Base-by-base conservation (phyloP, 2,113 vertebrate species). In the Sylvilagus bachmani region DNA sequence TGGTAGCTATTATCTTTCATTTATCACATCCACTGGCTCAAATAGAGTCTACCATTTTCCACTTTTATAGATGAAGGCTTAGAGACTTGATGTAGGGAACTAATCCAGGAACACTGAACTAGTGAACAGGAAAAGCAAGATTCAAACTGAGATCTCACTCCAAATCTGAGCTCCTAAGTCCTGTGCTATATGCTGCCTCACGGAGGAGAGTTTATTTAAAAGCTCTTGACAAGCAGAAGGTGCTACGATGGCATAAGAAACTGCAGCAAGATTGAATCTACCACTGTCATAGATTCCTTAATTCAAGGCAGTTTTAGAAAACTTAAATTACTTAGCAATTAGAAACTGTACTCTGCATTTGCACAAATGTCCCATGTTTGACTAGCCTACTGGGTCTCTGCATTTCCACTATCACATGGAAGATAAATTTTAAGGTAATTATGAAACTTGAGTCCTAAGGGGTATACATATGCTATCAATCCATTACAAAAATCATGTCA, bases 401-500 rank as follows among this genome's bases (percentile, higher is more conserved):
- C 29, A 49, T 55, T 89, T 86, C 29, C 29, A 66, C 9, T 21
- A 55, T 82, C 90, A 66, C 11, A 5, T 66, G n/a, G 14, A 62
- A 6, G 19, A 49, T 66, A 36, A 36, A 86, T 86, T 87, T 25
- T 2, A 74, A 61, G 19, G 33, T 2, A 24, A 10, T 27, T 44
- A 78, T 51, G 31, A 86, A 93, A 95, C 16, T 31, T 71, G 22
- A 90, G 49, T 67, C 22, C 29, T 71, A 44, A 64, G 25, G 75
- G 82, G 17, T 66, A 87, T 33, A 51, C 8, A 33, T 7, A 31
- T 25, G 16, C 24, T 61, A 66, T 58, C 64, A 66, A 67, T 16
- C 66, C 44, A 77, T 90, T 83, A 61, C 3, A 44, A 53, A 87
- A 93, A 90, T 58, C 31, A 83, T 66, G 51, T 73, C 64, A 91